Evolutionary conservation across 2,113 vertebrate species (phyloP).

Genomic region (Zingel zingel): DNA sequence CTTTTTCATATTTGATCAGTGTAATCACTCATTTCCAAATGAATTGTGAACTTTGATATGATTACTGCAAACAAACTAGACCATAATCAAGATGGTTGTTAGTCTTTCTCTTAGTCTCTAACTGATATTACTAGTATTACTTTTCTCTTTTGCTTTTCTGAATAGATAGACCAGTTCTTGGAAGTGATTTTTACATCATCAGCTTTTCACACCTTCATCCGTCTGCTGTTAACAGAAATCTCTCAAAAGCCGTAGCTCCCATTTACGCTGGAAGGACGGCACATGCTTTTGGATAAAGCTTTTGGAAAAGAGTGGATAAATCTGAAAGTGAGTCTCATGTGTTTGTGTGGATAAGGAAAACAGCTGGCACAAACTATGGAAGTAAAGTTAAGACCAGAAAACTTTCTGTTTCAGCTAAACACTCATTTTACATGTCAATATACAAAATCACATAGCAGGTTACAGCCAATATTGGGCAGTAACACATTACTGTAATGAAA

Average conservation of each 20-base stretch:
- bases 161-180: conserved; percentile 3
- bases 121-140: neutral
- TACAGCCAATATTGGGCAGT: neutral
- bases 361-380: neutral
- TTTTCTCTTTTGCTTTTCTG: conserved; percentile 4
- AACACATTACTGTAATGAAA: too few relatives aligned
- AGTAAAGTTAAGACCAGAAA: neutral
- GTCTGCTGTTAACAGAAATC: neutral
- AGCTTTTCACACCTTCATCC: conserved; percentile 24
- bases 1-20: neutral
- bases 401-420: neutral
- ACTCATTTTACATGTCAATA: neutral
- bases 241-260: neutral
- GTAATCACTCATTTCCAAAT: neutral
- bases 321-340: neutral
- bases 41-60: neutral
- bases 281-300: neutral
- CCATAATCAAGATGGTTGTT: neutral
- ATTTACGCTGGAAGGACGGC: neutral
- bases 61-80: conserved; percentile 9
- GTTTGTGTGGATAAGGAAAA: too few relatives aligned
- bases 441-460: neutral
- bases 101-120: neutral
- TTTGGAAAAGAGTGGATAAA: neutral
- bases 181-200: conserved; percentile 15